Conservation (phyloP, 2,797 vertebrate species). For the Sebastes cheni region DNA sequence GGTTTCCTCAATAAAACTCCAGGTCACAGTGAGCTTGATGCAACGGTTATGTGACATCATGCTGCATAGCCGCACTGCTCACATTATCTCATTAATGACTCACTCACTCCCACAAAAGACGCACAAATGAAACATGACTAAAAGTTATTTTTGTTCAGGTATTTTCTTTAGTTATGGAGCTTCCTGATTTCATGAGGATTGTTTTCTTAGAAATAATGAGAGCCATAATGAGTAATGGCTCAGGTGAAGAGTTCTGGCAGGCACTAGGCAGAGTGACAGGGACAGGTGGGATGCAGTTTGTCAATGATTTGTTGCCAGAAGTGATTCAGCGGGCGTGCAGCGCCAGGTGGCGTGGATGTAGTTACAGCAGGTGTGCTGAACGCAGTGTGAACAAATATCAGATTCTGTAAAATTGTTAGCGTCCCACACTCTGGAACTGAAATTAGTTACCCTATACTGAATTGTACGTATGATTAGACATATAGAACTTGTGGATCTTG, state of each 20-base stretch:
- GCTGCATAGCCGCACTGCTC: conserved; percentile 14
- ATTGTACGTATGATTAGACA: background rate
- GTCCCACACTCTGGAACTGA: background rate
- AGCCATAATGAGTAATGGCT: conserved; percentile 40
- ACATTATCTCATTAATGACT: conserved; percentile 26
- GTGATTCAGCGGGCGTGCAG: conserved; percentile 38
- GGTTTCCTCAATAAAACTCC: conserved; percentile 1
- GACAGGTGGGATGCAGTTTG: conserved; percentile 38
- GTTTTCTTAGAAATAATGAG: conserved; percentile 11
- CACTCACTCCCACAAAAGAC: background rate
- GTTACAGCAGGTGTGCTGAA: conserved; percentile 32
- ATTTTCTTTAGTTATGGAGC: background rate
- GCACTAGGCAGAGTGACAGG: conserved; percentile 12
- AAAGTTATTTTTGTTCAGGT: background rate
- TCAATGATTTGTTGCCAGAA: conserved; percentile 40
- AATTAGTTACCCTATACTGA: background rate
- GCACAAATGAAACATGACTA: background rate
- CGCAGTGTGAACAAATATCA: conserved; percentile 26
- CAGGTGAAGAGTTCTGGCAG: conserved; percentile 5
- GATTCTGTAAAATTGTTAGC: conserved; percentile 16
- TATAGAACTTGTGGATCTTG: background rate
- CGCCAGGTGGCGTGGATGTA: conserved; percentile 38
- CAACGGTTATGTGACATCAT: conserved; percentile 19
- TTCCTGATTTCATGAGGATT: conserved; percentile 8
- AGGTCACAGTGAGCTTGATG: conserved; percentile 17